A percentile compares a stretch with the other conserved stretches of the same genome.
Evolutionary conservation across 2,797 vertebrate species (phyloP).

Genomic region (Poecilia velifera): DNA sequence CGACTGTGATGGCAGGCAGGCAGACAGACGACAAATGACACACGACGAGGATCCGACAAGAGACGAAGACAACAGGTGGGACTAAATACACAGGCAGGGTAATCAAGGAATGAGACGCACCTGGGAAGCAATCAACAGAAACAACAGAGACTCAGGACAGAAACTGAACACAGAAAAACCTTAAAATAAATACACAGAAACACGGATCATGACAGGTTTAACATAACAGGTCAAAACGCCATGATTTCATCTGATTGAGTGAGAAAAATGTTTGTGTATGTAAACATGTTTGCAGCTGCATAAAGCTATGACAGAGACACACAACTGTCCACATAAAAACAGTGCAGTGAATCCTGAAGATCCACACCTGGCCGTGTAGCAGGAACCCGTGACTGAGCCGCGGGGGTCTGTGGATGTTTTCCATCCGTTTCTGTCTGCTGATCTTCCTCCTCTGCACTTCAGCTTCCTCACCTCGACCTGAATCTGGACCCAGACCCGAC

Average conservation of each 20-base stretch:
- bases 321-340: background rate
- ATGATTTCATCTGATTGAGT: background rate
- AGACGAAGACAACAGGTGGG: too few relatives aligned
- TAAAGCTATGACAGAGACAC: background rate
- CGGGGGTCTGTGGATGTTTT: slow-evolving; percentile 5
- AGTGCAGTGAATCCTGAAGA: background rate
- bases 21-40: too few relatives aligned
- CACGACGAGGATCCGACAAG: too few relatives aligned
- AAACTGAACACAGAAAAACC: too few relatives aligned
- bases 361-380: background rate
- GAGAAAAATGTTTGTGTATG: background rate
- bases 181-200: too few relatives aligned
- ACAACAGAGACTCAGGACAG: too few relatives aligned
- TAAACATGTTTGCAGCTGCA: background rate
- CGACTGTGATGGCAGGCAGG: too few relatives aligned
- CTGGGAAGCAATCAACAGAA: too few relatives aligned
- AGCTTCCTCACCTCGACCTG: background rate
- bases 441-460: slow-evolving; percentile 11
- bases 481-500: background rate
- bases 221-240: too few relatives aligned
- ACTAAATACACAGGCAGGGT: too few relatives aligned
- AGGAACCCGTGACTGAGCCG: background rate
- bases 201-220: background rate
- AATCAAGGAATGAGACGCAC: too few relatives aligned
- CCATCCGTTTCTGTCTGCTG: slow-evolving; percentile 4